These are phyloP conservation scores for Drosophila bocki DNA, from an alignment of 1,140 invertebrate species.

Conservation along the genomic window DNA sequence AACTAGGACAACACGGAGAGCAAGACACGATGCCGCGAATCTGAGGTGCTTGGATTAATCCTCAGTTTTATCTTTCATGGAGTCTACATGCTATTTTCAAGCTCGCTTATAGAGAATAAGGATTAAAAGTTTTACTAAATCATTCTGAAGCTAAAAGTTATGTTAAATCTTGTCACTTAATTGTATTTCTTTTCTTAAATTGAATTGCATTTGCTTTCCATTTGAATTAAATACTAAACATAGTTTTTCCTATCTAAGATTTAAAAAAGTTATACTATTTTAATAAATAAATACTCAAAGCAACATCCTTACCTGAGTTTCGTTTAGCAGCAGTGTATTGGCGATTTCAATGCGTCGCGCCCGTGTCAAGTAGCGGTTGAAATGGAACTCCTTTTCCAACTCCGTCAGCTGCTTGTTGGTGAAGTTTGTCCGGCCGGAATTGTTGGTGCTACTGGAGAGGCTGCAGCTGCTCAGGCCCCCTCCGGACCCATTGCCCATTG, in stretches of 20 bases:
- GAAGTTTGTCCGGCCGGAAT: slow-evolving; percentile 98
- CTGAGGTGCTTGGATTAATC: neutral
- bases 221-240: neutral
- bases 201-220: neutral
- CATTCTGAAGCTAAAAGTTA: neutral
- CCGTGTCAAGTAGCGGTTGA: slow-evolving; percentile 99
- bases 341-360: slow-evolving; percentile 99
- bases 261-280: neutral
- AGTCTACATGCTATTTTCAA: neutral
- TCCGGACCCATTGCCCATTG: slow-evolving; percentile 29
- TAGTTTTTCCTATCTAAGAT: neutral
- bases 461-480: slow-evolving; percentile 66
- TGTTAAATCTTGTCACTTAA: neutral
- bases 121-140: neutral
- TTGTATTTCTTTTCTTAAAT: neutral
- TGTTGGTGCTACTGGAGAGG: slow-evolving; percentile 87
- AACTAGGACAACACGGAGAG: slow-evolving; percentile 65
- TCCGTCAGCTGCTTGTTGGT: slow-evolving; percentile 99
- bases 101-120: neutral
- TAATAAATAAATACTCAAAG: neutral
- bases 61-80: neutral
- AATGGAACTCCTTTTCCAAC: slow-evolving; percentile 99
- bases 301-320: slow-evolving; percentile 91
- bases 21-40: slow-evolving; percentile 33
- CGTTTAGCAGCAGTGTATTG: slow-evolving; percentile 97